Base-by-base conservation (phyloP, 2,888 invertebrate species). In the Caenorhabditis angaria region DNA sequence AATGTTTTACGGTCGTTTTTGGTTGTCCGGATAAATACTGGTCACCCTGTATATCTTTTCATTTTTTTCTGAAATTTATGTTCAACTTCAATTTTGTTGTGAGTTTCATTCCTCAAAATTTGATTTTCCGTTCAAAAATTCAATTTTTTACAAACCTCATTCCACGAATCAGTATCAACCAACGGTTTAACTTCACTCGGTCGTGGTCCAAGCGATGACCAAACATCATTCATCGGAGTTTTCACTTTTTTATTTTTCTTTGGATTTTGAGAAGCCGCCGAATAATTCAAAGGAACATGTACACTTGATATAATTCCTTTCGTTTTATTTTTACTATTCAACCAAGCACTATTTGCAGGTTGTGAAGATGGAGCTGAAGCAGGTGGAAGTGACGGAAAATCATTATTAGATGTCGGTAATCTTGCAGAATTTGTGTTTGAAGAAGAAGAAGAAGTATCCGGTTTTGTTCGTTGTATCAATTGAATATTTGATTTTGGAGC, bases 401-500 rank as follows among this genome's bases (percentile, higher is more conserved):
- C 71, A 8, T 54, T 56, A 18, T 50, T 29, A 5, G 54, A 57
- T 27, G 58, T 51, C 5, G 47, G 25, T 22, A 50, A 22, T 1
- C 57, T 1, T 14, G 64, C 28, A 1, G 64, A 65, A 32, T 29
- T 57, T 18, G 65, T 41, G n/a, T n/a, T n/a, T 0, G 66, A 59
- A n/a, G 65, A 60, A 4, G 60, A 47, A 0, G 58, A 10, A 50
- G 57, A 14, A 14, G 57, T n/a, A 3, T 41, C 25, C 10, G 2
- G 25, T 54, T 5, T 54, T 27, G 27, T 12, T 60, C 63, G 27
- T 24, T 66, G 61, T 4, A 72, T 35, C 61, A 72, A 60, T 29
- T 67, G 72, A 35, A 72, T 65, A 25, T 72, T 72, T 12, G 72
- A 72, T 41, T 72, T 72, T 12, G n/a, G n/a, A n/a, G 67, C 64